Conservation (phyloP, 1,140 invertebrate genomes). For the Hirudo medicinalis region DNA sequence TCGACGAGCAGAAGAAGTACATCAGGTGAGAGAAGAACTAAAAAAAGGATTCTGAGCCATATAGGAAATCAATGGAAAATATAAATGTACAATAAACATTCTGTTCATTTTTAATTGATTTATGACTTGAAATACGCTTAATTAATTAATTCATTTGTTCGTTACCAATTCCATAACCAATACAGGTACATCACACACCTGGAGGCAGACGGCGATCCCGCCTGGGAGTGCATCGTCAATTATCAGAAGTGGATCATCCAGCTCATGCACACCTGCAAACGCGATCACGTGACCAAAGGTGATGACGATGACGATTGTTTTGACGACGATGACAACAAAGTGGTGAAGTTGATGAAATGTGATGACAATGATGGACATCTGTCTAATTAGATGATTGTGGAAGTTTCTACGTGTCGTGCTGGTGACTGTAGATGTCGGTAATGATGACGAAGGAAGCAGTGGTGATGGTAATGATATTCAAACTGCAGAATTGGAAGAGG, state of each 20-base stretch:
- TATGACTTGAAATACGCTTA: no score
- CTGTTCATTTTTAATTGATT: no score
- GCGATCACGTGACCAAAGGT: slow-evolving; percentile 31
- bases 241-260: slow-evolving; percentile 57
- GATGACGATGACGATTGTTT: not conserved
- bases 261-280: slow-evolving; percentile 46
- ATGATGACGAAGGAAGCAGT: no score
- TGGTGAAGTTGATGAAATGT: no score
- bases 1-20: slow-evolving; percentile 85
- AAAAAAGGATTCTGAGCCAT: no score
- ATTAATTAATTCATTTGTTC: no score
- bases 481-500: slow-evolving; percentile 2
- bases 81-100: no score
- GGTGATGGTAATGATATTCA: not conserved
- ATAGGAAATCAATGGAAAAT: no score
- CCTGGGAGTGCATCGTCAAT: slow-evolving; percentile 75
- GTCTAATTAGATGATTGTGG: not conserved
- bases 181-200: slow-evolving; percentile 49
- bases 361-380: not conserved
- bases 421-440: not conserved
- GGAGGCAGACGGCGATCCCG: slow-evolving; percentile 67
- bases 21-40: slow-evolving; percentile 46
- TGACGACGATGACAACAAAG: no score
- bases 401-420: not conserved
- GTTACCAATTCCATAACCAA: not conserved